Evolutionary conservation across 2,888 invertebrate genomes (phyloP), one percentile per base, ranked within the genome.

Genomic region (Sarcophaga subvicina): DNA sequence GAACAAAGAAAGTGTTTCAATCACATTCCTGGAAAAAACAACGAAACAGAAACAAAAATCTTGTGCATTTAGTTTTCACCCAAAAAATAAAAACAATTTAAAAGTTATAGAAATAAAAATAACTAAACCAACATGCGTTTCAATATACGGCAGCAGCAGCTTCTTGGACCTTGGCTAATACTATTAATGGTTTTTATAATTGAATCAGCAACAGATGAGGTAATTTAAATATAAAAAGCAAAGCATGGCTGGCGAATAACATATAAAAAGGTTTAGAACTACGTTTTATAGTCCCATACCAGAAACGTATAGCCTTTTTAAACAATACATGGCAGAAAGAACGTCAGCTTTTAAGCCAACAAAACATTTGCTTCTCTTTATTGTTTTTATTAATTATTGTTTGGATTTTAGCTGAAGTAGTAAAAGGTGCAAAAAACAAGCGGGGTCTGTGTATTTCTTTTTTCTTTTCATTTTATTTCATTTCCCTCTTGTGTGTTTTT

Each of bases 151-250:
- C 75, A 80, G 22, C 72, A 79, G 45, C 75, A 66, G 22, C 27
- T 76, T 22, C 54, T 76, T 2, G 71, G 71, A 71, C 37, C 62
- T 66, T 76, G 59, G 45, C 49, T 80, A 22, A 62, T 71, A 71
- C 17, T 76, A 22, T 67, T 76, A 25, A 72, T 71, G 71, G n/a
- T 89, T 84, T 90, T 89, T 75, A 84, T 89, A 62, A 88, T 89
- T 70, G 90, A 89, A 82, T 90, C 90, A 80, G 89, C 90, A 80
- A 90, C 89, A 81, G 90, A 90, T 87, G 89, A 90, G 90, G 90
- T 90, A 89, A 89, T 88, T 88, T 62, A 47, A 70, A 45, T 67
- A 20, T 45, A 20, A 45, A 10, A 45, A 67, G 17, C 2, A 12
- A 49, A 54, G 17, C 54, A 14, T 54, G 17, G 14, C 8, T 14